phyloP scores from a whole-genome alignment of 2,888 invertebrate genomes.

The Hoplodrina blanda region DNA sequence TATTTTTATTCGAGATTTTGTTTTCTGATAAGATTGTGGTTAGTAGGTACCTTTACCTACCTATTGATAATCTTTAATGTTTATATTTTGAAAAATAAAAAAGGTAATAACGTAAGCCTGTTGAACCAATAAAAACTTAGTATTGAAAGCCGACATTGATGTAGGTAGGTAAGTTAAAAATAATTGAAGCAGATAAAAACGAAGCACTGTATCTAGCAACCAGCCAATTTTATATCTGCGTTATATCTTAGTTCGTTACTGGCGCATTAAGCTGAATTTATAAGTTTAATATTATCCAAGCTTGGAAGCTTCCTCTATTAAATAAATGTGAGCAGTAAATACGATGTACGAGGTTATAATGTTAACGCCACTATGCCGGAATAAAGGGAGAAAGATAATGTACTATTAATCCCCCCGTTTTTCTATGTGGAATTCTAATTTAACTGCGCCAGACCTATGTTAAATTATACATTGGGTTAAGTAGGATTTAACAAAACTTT shows the following conservation, averaged over 20 bases:
- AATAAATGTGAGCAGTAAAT: conserved; percentile 57
- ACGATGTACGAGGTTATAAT: conserved; percentile 58
- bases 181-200: conserved; percentile 1
- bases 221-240: conserved; percentile 38
- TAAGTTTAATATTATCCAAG: conserved; percentile 62
- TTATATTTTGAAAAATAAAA: neutral
- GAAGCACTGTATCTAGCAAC: conserved; percentile 12
- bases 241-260: conserved; percentile 51
- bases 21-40: neutral
- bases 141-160: too few species aligned
- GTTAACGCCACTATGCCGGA: conserved; percentile 46
- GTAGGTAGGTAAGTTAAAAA: neutral
- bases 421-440: conserved; percentile 12
- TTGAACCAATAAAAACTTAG: too few species aligned
- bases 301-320: conserved; percentile 51
- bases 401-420: conserved; percentile 43
- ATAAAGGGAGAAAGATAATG: conserved; percentile 27
- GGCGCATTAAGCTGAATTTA: conserved; percentile 54
- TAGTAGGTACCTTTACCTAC: neutral
- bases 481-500: neutral
- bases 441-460: neutral
- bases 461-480: neutral
- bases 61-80: too few species aligned
- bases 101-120: too few species aligned
- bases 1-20: neutral